Evolutionary conservation across 1,140 invertebrate species (phyloP).

Genomic region (Mercenaria mercenaria): DNA sequence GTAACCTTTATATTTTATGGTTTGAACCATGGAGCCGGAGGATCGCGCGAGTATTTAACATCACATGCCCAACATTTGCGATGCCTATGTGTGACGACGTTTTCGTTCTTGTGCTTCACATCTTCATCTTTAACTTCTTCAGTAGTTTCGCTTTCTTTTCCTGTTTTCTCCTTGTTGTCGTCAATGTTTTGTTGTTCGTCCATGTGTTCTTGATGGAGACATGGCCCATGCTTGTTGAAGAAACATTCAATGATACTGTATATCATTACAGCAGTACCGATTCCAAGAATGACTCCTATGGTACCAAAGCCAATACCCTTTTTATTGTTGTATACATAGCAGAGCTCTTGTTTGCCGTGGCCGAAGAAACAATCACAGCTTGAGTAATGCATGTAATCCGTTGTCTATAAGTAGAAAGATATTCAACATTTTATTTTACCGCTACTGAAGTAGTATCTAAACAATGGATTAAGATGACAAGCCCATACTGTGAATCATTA

Average conservation of each 20-base stretch:
- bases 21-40: not conserved
- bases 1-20: no score
- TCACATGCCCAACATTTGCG: constrained; percentile 31
- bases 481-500: no score
- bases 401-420: not conserved
- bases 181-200: not conserved
- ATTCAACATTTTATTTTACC: no score
- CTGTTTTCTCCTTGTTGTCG: not conserved
- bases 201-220: not conserved
- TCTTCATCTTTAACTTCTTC: not conserved
- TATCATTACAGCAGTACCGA: not conserved
- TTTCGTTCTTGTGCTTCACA: no score
- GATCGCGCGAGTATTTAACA: not conserved
- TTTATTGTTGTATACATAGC: not conserved
- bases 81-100: not conserved
- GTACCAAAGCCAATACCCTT: not conserved
- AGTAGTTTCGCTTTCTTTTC: not conserved
- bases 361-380: constrained; percentile 18
- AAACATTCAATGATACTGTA: not conserved
- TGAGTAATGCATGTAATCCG: constrained; percentile 34
- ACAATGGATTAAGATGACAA: no score
- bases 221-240: not conserved
- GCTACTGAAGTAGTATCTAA: no score
- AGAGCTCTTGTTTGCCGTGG: not conserved
- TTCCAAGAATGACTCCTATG: not conserved